phyloP scores from a whole-genome alignment of 2,888 invertebrate species.

The Allygus modestus region DNA sequence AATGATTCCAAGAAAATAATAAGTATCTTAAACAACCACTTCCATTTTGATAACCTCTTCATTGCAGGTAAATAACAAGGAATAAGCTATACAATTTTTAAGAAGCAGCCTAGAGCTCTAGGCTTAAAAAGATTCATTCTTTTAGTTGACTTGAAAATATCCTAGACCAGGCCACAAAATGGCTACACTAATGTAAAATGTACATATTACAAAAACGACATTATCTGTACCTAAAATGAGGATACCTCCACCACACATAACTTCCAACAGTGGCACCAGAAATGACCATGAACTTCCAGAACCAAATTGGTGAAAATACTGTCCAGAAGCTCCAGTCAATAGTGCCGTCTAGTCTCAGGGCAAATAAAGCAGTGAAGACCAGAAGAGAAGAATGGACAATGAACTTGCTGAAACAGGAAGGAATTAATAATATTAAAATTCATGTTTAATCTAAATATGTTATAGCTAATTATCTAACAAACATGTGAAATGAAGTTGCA shows the following conservation, averaged over 20 bases:
- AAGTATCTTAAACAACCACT: too few relatives aligned
- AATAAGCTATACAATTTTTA: too few relatives aligned
- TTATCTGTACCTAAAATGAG: slow-evolving; percentile 88
- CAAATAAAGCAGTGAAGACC: slow-evolving; percentile 93
- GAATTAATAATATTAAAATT: too few relatives aligned
- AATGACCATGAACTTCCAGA: slow-evolving; percentile 96
- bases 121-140: too few relatives aligned
- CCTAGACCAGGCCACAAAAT: too few relatives aligned
- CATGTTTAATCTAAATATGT: slow-evolving; percentile 60
- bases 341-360: slow-evolving; percentile 91
- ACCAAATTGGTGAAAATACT: slow-evolving; percentile 97
- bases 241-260: slow-evolving; percentile 97
- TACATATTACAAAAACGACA: background rate
- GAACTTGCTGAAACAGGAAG: slow-evolving; percentile 89
- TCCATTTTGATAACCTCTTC: too few relatives aligned
- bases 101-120: too few relatives aligned
- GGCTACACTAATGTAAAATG: background rate
- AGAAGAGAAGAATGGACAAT: slow-evolving; percentile 96
- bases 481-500: background rate
- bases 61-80: too few relatives aligned
- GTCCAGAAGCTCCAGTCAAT: slow-evolving; percentile 97
- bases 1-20: too few relatives aligned
- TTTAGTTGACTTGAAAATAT: too few relatives aligned
- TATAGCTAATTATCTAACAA: slow-evolving; percentile 64
- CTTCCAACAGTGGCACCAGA: slow-evolving; percentile 94